These are phyloP conservation scores for Pachycephala philippinensis DNA, from an alignment of 2,113 vertebrate genomes.

Conservation along the genomic window DNA sequence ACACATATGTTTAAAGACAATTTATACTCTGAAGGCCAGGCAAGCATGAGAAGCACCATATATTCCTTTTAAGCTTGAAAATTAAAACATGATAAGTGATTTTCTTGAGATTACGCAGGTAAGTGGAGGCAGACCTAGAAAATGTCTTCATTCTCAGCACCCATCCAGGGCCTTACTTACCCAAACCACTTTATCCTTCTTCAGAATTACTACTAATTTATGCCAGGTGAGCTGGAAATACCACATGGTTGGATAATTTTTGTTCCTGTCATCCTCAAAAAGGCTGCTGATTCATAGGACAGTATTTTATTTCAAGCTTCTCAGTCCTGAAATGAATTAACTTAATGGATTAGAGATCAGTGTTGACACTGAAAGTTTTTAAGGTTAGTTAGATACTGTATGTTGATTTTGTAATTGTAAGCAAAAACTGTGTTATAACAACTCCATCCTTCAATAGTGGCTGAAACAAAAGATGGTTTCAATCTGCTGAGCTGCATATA, in stretches of 20 bases:
- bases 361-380: conserved; percentile 20
- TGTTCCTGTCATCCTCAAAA: not conserved
- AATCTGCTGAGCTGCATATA: not conserved
- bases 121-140: not conserved
- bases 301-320: not conserved
- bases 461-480: not conserved
- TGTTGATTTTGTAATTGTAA: conserved; percentile 19
- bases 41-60: not conserved
- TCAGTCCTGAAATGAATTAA: not conserved
- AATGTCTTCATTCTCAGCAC: not conserved
- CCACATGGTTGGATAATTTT: not conserved
- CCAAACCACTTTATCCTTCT: not conserved
- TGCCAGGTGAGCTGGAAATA: not conserved
- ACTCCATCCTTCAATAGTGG: not conserved
- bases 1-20: not conserved
- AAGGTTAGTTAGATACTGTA: conserved; percentile 10
- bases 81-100: not conserved
- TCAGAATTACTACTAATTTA: not conserved
- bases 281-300: not conserved
- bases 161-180: not conserved
- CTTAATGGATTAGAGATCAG: conserved; percentile 7
- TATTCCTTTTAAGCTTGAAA: not conserved
- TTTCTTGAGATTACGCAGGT: not conserved
- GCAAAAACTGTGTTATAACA: not conserved
- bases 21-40: not conserved